Base-by-base conservation (phyloP, 2,797 vertebrate genomes). In the Gymnothorax javanicus region DNA sequence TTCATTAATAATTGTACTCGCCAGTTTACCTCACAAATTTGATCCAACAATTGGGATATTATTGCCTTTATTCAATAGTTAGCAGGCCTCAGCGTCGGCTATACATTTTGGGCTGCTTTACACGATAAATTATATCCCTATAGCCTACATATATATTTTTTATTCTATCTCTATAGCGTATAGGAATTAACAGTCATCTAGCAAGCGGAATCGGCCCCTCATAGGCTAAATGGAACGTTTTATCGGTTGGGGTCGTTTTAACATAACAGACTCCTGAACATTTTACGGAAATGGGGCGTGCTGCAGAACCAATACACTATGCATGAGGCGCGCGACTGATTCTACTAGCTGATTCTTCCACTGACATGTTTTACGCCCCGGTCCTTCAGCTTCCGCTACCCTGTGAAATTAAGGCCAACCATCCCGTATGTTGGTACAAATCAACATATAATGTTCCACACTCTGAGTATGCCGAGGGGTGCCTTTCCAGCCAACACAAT, bases 381-480 rank as follows among this genome's bases (percentile, higher is more conserved):
- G 20, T 54, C 85, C 71, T 11, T 50, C 83, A 58, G 73, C 58
- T 85, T 43, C 83, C 54, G 58, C 50, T 75, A n/a, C 62, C 87
- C 33, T 77, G 20, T 64, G 64, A 33, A 69, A 87, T 87, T 85
- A 85, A 88, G 84, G 84, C 84, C 79, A 75, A 67, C 60, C 77
- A 64, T 85, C 84, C 60, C 87, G 33, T 85, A 85, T 64, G 85
- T 71, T 71, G 57, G 25, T 56, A 43, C 85, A 86, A 62, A 87
- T 86, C 79, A 86, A 89, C 17, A 75, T 50, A 84, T 59, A 82
- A 57, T 15, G 12, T 82, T 86, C 85, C 77, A 86, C 57, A 43
- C 69, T 75, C 56, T 82, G 85, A 79, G 86, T 88, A 83, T 87
- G 86, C 79, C 86, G 77, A 88, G 69, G 79, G 77, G 79, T 75